phyloP scores from a whole-genome alignment of 2,113 vertebrate genomes.

The Albula glossodonta region DNA sequence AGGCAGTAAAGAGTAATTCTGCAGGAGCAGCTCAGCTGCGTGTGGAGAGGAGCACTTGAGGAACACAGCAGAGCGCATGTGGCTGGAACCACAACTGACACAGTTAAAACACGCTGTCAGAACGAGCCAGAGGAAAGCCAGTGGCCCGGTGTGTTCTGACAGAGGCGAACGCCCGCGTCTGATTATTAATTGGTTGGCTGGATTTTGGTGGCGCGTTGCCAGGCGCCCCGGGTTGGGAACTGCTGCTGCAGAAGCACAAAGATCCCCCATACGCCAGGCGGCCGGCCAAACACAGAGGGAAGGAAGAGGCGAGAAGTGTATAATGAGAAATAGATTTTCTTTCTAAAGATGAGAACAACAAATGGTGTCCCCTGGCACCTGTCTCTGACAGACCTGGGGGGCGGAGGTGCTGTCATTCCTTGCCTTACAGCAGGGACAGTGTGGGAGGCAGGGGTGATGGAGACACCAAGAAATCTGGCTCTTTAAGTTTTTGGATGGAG shows the following conservation, averaged over 20 bases:
- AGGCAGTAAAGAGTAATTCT: background rate
- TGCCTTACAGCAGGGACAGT: background rate
- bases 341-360: constrained; percentile 20
- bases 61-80: no score
- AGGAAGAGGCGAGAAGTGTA: background rate
- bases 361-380: constrained; percentile 3
- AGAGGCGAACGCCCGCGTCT: background rate
- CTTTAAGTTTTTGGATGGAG: background rate
- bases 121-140: background rate
- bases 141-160: background rate
- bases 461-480: background rate
- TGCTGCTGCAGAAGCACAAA: no score
- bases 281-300: background rate
- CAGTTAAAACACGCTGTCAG: no score
- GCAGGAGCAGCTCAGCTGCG: background rate
- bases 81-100: no score
- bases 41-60: background rate
- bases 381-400: background rate
- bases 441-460: background rate
- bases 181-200: background rate
- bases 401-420: background rate
- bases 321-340: constrained; percentile 34
- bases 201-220: background rate
- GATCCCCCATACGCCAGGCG: background rate
- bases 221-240: background rate